These are phyloP conservation scores for Cinclus mexicanus DNA, from an alignment of 2,113 vertebrate species.

Conservation along the genomic window DNA sequence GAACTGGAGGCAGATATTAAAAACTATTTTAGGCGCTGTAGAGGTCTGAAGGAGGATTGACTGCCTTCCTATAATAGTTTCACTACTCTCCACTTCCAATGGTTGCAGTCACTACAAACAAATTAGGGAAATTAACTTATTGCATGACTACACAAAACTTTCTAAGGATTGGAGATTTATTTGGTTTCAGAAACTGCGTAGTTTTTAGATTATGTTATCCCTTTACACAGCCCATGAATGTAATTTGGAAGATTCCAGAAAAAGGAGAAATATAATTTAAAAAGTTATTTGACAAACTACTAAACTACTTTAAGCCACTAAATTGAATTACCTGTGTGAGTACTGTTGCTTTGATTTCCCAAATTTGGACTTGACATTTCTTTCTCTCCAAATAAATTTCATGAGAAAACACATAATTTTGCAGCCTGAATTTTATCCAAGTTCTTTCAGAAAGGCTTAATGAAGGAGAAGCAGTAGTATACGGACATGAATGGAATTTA, in stretches of 20 bases:
- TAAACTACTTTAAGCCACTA: not conserved
- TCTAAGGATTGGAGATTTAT: not conserved
- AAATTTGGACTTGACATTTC: not conserved
- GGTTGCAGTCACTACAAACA: not conserved
- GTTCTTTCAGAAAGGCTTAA: not conserved
- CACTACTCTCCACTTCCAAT: fast-evolving
- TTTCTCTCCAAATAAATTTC: not conserved
- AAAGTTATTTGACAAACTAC: not conserved
- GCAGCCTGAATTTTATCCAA: not conserved
- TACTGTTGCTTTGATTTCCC: not conserved
- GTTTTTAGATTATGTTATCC: not conserved
- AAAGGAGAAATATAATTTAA: not conserved
- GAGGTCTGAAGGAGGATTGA: not conserved
- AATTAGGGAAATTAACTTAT: not conserved
- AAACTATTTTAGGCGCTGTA: not conserved
- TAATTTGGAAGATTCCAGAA: not conserved
- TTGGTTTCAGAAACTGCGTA: not conserved
- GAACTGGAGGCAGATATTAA: not conserved
- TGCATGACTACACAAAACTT: not conserved
- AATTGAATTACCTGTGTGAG: not conserved
- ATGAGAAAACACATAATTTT: not conserved
- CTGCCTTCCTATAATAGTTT: not conserved
- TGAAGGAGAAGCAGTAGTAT: not conserved
- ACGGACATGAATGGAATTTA: not conserved
- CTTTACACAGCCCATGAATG: not conserved